These are phyloP conservation scores for Nothoprocta perdicaria DNA, from an alignment of 2,113 vertebrate genomes.

Conservation along the genomic window DNA sequence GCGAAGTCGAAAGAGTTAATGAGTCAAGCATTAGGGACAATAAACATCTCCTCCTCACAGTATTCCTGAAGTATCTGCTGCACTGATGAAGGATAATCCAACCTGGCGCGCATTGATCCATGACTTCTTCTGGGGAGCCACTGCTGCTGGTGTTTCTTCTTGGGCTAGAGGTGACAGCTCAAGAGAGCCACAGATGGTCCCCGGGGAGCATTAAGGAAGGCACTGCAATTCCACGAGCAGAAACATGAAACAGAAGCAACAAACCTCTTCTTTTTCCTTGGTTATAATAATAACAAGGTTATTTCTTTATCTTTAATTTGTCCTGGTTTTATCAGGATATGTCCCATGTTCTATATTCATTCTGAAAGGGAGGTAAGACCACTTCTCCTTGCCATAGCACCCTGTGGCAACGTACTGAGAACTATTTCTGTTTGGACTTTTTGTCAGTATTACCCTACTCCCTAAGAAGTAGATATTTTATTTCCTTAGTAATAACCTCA, in stretches of 20 bases:
- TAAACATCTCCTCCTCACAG: rapidly evolving
- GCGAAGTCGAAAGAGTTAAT: rapidly evolving
- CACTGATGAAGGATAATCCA: not conserved
- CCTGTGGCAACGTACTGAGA: not conserved
- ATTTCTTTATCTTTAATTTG: not conserved
- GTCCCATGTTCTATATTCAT: not conserved
- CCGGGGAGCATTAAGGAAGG: rapidly evolving
- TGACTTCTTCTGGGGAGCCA: not conserved
- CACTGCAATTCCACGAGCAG: not conserved
- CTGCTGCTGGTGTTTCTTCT: not conserved
- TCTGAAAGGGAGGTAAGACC: not conserved
- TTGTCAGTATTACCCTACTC: rapidly evolving
- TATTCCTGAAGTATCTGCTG: not conserved
- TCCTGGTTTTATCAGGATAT: not conserved
- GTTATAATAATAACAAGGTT: not conserved
- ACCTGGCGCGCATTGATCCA: not conserved
- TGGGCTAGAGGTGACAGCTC: not conserved
- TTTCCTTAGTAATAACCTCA: not conserved
- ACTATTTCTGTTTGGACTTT: not conserved
- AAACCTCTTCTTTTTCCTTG: not conserved
- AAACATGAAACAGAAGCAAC: not conserved
- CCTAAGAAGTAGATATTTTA: rapidly evolving
- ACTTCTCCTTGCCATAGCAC: not conserved
- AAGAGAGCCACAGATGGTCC: not conserved
- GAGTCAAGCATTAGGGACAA: not conserved